Evolutionary conservation across 2,797 vertebrate species (phyloP), one percentile per base, ranked within the genome.

Genomic region (Onychomys leucogaster): DNA sequence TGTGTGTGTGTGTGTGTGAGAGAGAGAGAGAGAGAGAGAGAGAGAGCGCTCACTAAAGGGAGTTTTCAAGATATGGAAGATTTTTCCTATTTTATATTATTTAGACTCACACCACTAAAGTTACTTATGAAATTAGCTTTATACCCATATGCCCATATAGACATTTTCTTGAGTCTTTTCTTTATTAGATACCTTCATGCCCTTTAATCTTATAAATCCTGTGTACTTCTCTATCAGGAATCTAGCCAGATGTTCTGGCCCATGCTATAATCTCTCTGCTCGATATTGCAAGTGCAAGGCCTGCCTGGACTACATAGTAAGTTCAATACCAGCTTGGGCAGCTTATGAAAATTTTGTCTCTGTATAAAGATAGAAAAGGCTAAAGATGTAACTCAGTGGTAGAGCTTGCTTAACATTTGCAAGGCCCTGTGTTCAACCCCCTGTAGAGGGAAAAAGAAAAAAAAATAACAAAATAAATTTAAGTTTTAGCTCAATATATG

Each of bases 171-270:
- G 73, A 32, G 82, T 23, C 32, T 49, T 80, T 71, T 94, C 14
- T 94, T 96, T 95, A 65, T 93, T 95, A 21, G n/a, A 67, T 55
- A 12, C 46, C 27, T 6, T 89, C 8, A 82, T 14, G 80, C 12
- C 23, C 29, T 86, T 10, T 88, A 49, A 91, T 85, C 61, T 92
- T 67, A 83, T 84, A 91, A 94, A 96, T 86, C 91, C 43, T 88
- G 71, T 57, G 87, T 94, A 17, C 90, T 96, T 97, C 3, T 90
- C 16, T 91, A 61, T 41, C 41, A 71, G 67, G 77, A 69, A 59
- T 73, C 61, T 59, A 71, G 5, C n/a, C 27, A 73, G 37, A 49
- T 11, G 34, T 29, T 34, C 21, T 77, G 32, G 43, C 59, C 34
- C 32, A 49, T 49, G 32, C 87, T 65, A 5, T 49, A 17, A 89